Conservation (phyloP, 92 coral and sea anemone genomes). For the Anthopleura xanthogrammica region DNA sequence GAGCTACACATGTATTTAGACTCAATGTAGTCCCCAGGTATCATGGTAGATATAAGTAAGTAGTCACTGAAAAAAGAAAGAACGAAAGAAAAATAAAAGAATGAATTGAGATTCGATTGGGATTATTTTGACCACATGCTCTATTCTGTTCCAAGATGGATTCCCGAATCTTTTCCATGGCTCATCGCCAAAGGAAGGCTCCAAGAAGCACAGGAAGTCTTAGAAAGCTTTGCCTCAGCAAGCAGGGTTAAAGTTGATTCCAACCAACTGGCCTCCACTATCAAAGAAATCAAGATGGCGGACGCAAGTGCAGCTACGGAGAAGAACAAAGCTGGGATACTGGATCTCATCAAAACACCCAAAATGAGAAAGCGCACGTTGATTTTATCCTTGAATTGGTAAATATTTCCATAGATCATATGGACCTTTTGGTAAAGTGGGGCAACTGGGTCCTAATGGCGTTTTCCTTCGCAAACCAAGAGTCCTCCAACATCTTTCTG, state of each 20-base stretch:
- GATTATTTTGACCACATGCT: neutral
- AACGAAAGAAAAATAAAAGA: too few species aligned
- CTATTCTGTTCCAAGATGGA: slow-evolving; percentile 1
- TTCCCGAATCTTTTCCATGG: slow-evolving; percentile 37
- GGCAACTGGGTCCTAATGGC: too few species aligned
- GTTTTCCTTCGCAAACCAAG: neutral
- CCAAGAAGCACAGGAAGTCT: slow-evolving; percentile 26
- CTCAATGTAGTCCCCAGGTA: too few species aligned
- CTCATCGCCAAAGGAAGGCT: slow-evolving; percentile 40
- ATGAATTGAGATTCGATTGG: too few species aligned
- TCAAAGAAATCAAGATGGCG: slow-evolving; percentile 19
- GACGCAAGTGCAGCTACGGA: neutral
- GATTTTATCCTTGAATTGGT: slow-evolving; percentile 30
- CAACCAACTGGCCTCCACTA: slow-evolving; percentile 2
- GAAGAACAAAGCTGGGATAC: slow-evolving; percentile 8
- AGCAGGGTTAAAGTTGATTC: slow-evolving; percentile 21
- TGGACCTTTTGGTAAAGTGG: too few species aligned
- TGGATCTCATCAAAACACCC: slow-evolving; percentile 27
- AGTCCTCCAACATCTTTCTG: too few species aligned
- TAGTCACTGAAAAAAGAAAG: too few species aligned
- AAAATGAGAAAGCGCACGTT: slow-evolving; percentile 37
- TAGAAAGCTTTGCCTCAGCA: slow-evolving; percentile 27
- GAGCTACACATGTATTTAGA: too few species aligned
- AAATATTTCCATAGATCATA: neutral
- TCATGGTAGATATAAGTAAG: too few species aligned